These are phyloP conservation scores for Gonioctena quinquepunctata DNA, from an alignment of 1,140 invertebrate species.

Conservation along the genomic window DNA sequence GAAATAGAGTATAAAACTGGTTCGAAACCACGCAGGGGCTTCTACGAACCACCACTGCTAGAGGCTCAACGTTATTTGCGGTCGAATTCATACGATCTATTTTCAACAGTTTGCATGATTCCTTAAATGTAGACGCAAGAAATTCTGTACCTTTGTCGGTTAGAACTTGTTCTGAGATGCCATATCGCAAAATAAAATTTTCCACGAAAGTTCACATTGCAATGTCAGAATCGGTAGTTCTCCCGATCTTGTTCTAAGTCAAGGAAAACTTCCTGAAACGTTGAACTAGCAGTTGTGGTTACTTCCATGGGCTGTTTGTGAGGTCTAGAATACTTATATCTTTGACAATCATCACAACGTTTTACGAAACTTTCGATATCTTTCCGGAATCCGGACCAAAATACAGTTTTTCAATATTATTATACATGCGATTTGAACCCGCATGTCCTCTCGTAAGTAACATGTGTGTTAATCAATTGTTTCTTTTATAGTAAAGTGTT, in stretches of 20 bases:
- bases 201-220: slow-evolving; percentile 37
- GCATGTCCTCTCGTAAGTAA: slow-evolving; percentile 32
- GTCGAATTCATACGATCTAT: no score
- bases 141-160: slow-evolving; percentile 35
- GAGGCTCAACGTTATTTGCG: no score
- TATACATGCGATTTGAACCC: slow-evolving; percentile 32
- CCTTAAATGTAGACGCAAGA: slow-evolving; percentile 24
- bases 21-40: no score
- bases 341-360: slow-evolving; percentile 31
- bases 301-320: slow-evolving; percentile 22
- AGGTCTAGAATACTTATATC: slow-evolving; percentile 30
- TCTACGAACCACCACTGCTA: no score
- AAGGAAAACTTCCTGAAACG: slow-evolving; percentile 29
- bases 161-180: slow-evolving; percentile 32
- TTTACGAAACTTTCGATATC: slow-evolving; percentile 31
- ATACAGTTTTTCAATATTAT: slow-evolving; percentile 35
- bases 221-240: slow-evolving; percentile 26
- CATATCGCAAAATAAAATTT: slow-evolving; percentile 39
- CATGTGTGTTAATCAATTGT: no score
- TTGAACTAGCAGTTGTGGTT: slow-evolving; percentile 26
- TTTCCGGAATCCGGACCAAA: slow-evolving; percentile 23
- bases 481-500: slow-evolving; percentile 13
- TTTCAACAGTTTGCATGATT: slow-evolving; percentile 33
- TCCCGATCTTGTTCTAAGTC: slow-evolving; percentile 30
- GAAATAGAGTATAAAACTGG: no score